Conservation (phyloP, 2,797 vertebrate species). For the Gallinago solitaria region DNA sequence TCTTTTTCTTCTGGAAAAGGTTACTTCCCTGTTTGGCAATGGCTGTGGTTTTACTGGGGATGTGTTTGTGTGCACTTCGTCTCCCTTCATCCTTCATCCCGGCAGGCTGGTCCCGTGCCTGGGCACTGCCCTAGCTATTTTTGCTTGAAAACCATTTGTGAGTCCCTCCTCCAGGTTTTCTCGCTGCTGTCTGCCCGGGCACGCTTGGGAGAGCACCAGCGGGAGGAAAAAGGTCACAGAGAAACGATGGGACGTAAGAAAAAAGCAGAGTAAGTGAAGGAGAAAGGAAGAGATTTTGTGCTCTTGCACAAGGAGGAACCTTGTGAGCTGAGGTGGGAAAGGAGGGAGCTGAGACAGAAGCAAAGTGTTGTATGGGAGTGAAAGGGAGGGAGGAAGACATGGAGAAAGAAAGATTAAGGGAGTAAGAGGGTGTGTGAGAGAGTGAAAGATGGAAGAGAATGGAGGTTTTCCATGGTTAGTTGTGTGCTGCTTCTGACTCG, state of each 20-base stretch:
- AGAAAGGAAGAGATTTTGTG: background rate
- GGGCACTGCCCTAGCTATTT: background rate
- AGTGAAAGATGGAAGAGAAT: background rate
- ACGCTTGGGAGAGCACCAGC: background rate
- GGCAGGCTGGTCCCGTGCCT: background rate
- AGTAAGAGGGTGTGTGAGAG: background rate
- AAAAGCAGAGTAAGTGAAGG: background rate
- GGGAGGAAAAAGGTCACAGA: background rate
- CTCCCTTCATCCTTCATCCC: background rate
- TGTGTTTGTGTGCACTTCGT: background rate
- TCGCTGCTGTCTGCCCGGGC: background rate
- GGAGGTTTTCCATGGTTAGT: background rate
- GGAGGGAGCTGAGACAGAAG: background rate
- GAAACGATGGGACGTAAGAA: background rate
- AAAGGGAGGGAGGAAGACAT: background rate
- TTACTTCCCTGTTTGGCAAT: conserved; percentile 2
- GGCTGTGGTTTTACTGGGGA: background rate
- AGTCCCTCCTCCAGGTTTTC: background rate
- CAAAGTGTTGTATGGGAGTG: background rate
- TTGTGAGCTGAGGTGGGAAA: background rate
- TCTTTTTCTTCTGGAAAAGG: conserved; percentile 18
- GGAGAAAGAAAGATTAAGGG: background rate
- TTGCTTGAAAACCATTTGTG: background rate
- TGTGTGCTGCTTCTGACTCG: background rate
- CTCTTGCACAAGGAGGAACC: background rate